Evolutionary conservation across 2,797 vertebrate genomes (phyloP).

Genomic region (Austrolebias charrua): DNA sequence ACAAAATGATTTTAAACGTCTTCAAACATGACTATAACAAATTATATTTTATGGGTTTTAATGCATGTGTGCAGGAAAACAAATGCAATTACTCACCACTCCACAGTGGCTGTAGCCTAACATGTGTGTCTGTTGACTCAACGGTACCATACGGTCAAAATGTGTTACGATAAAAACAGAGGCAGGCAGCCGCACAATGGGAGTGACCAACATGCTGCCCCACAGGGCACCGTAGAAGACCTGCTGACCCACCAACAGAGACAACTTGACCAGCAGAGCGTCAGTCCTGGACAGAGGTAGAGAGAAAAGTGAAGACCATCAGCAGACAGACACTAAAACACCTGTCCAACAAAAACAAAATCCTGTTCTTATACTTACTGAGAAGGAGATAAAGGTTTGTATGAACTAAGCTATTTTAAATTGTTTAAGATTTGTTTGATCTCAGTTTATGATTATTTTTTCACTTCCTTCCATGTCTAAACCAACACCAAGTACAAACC

Average conservation of each 20-base stretch:
- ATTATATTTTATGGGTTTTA: neutral
- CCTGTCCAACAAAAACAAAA: neutral
- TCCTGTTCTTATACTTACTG: too few species aligned
- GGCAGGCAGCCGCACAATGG: slow-evolving; percentile 88
- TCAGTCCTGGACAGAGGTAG: slow-evolving; percentile 83
- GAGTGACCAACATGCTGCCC: slow-evolving; percentile 88
- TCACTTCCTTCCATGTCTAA: slow-evolving; percentile 74
- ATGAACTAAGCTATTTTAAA: too few species aligned
- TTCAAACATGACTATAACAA: neutral
- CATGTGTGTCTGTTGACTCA: slow-evolving; percentile 86
- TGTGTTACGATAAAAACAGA: slow-evolving; percentile 91
- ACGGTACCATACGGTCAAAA: slow-evolving; percentile 81
- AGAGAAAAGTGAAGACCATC: neutral
- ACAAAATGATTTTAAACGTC: slow-evolving; percentile 2
- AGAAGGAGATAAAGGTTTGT: neutral
- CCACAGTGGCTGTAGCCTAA: slow-evolving; percentile 85
- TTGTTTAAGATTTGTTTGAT: too few species aligned
- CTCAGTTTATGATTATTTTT: too few species aligned
- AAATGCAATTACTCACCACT: slow-evolving; percentile 79
- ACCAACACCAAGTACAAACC: too few species aligned
- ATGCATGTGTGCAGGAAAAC: neutral
- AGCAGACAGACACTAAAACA: neutral
- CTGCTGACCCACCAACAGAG: slow-evolving; percentile 88
- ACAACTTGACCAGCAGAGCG: slow-evolving; percentile 86
- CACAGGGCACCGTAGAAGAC: slow-evolving; percentile 91